These are phyloP conservation scores for Poecile atricapillus DNA, from an alignment of 2,113 vertebrate species.

Conservation along the genomic window DNA sequence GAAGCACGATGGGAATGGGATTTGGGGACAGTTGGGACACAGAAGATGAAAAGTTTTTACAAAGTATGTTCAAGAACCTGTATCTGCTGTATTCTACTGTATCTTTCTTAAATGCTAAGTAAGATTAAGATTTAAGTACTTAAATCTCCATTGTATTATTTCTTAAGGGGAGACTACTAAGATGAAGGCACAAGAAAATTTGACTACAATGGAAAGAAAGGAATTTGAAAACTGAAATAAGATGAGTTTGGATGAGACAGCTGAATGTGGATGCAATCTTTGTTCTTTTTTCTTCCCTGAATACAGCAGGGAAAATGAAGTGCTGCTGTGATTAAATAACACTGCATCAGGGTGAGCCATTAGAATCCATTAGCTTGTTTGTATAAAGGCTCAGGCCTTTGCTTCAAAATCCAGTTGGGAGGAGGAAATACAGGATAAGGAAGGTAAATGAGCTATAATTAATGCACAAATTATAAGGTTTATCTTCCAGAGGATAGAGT, in stretches of 20 bases:
- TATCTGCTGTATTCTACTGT: not conserved
- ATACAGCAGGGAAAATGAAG: not conserved
- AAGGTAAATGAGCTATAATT: not conserved
- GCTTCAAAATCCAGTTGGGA: not conserved
- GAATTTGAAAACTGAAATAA: not conserved
- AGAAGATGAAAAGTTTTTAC: not conserved
- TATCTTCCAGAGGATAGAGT: not conserved
- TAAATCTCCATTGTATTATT: not conserved
- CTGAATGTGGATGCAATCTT: not conserved
- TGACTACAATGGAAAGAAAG: not conserved
- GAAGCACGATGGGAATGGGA: rapidly evolving
- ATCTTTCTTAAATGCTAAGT: not conserved
- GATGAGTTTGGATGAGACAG: not conserved
- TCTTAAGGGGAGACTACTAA: not conserved
- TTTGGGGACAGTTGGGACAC: not conserved
- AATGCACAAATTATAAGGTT: not conserved
- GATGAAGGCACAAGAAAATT: not conserved
- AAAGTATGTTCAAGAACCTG: not conserved
- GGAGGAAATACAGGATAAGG: not conserved
- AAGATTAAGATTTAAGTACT: not conserved
- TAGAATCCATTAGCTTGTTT: constrained; percentile 1
- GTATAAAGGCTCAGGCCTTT: not conserved
- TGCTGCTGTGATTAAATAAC: not conserved
- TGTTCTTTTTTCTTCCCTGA: not conserved
- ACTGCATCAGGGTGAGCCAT: not conserved